Base-by-base conservation (phyloP, 2,113 vertebrate species). In the Mormoops blainvillei region DNA sequence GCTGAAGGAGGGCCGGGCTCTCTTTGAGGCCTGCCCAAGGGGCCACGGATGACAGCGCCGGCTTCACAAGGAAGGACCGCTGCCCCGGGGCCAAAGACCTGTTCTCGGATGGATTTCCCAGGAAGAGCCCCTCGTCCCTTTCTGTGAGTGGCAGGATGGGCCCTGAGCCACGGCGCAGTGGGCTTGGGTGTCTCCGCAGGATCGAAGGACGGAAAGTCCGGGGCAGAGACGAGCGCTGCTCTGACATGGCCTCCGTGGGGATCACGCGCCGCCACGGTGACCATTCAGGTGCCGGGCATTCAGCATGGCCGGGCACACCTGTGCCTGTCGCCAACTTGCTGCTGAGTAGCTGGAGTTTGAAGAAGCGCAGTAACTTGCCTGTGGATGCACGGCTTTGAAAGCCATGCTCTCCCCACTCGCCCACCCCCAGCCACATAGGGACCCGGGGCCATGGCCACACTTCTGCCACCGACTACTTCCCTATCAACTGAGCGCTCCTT, bases 11-110 rank as follows among this genome's bases (percentile, higher is more conserved):
- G 48, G 10, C 2, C 0, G 10, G 41, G 19, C 38, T 56, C 54
- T 38, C 54, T 24, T 31, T 22, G 61, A 15, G 14, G n/a, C 50
- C 36, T 20, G 8, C 43, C 28, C 3, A 0, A 24, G 18, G 10
- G 31, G 14, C 33, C 41, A 0, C 54, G 3, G 0, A 0, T 3
- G 8, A 15, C 68, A 2, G 5, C 0, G 2, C 22, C 0, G 0
- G 9, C 19, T 61, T 22, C 22, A 10, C 41, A 19, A 83, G 58
- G 28, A 74, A 24, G 19, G 45, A 12, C 45, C 31, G 0, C 26
- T 24, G 5, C 24, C 22, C 28, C 16, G 41, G 48, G 65, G 3
- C 71, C 7, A 18, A 18, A 45, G 43, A 38, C 11, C 70, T 0
- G 20, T 58, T 10, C 63, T 28, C 1, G 0, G 24, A 0, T 0